These are phyloP conservation scores for Neodontobutis hainanensis DNA, from an alignment of 2,113 vertebrate genomes.

Conservation along the genomic window DNA sequence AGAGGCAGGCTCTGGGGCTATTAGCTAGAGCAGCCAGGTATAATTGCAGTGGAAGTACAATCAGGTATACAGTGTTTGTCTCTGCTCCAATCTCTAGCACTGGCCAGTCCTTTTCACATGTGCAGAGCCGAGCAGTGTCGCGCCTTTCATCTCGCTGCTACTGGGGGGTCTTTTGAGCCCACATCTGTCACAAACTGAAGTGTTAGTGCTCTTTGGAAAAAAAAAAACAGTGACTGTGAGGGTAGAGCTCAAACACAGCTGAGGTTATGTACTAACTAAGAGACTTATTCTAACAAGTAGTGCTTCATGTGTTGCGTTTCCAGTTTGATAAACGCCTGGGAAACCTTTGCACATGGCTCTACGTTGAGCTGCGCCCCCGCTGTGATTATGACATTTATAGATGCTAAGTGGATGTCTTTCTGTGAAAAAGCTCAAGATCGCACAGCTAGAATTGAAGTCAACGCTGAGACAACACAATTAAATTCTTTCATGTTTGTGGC, in stretches of 20 bases:
- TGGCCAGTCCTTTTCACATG: conserved; percentile 34
- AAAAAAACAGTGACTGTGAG: conserved; percentile 16
- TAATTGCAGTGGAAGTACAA: conserved; percentile 60
- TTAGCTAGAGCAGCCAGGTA: conserved; percentile 43
- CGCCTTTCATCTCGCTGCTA: conserved; percentile 56
- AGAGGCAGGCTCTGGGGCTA: conserved; percentile 45
- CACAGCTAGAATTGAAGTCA: conserved; percentile 14
- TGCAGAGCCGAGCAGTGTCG: conserved; percentile 11
- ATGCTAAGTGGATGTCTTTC: conserved; percentile 1
- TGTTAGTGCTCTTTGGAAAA: conserved; percentile 32
- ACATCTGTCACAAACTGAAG: conserved; percentile 46
- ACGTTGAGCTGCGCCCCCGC: not conserved
- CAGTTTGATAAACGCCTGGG: conserved; percentile 18
- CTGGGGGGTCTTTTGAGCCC: conserved; percentile 40
- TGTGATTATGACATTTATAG: conserved; percentile 30
- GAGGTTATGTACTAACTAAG: conserved; percentile 1
- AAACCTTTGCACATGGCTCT: conserved; percentile 31
- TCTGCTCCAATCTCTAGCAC: conserved; percentile 54
- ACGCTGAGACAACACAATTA: conserved; percentile 19
- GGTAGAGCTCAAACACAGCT: conserved; percentile 29
- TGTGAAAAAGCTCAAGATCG: conserved; percentile 9
- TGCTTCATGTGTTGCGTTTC: conserved; percentile 13
- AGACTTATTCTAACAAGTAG: conserved; percentile 6
- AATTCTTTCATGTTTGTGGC: conserved; percentile 51
- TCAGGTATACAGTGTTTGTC: conserved; percentile 52